Base-by-base conservation (phyloP, 2,888 invertebrate species). In the Pilophorus perplexus region DNA sequence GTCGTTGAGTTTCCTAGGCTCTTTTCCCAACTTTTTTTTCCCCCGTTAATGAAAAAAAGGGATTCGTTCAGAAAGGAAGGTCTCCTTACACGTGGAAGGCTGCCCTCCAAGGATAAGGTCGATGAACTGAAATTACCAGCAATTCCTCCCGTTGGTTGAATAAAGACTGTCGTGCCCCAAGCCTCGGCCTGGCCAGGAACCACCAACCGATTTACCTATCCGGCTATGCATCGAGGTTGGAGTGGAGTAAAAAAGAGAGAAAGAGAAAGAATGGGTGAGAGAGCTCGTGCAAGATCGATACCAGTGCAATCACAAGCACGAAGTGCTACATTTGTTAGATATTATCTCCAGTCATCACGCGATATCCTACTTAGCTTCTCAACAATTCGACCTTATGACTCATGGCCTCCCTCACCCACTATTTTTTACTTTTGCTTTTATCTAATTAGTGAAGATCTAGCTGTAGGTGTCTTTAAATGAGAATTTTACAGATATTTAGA, bases 51-150 rank as follows among this genome's bases (percentile, higher is more conserved):
- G 27, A 59, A 42, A 42, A 59, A 59, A 59, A 59, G 42, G 59
- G 42, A 59, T 42, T 59, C 23, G 59, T 40, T 59, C 59, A 59
- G 59, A 42, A 59, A 59, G 42, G 59, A 33, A 64, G 50, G 64
- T 59, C 59, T 60, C 25, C 44, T 46, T 62, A 50, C 64, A 64
- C 64, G 64, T 64, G 64, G 48, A 64, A 23, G 50, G 48, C 64
- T 22, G 64, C 37, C 16, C 38, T 50, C 64, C 50, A 27, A 64
- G 64, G 64, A 64, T 33, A 14, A 40, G 59, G 64, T 64, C 64
- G 50, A 64, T 50, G 64, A 64, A 64, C 64, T 50, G 64, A 64
- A 64, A 64, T 64, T 64, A 64, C 64, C 64, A 50, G 64, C 64
- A 64, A 64, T 64, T 64, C 64, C 59, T 59, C 42, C 59, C 42